Conservation (phyloP, 2,113 vertebrate species). For the Corythaeola cristata region DNA sequence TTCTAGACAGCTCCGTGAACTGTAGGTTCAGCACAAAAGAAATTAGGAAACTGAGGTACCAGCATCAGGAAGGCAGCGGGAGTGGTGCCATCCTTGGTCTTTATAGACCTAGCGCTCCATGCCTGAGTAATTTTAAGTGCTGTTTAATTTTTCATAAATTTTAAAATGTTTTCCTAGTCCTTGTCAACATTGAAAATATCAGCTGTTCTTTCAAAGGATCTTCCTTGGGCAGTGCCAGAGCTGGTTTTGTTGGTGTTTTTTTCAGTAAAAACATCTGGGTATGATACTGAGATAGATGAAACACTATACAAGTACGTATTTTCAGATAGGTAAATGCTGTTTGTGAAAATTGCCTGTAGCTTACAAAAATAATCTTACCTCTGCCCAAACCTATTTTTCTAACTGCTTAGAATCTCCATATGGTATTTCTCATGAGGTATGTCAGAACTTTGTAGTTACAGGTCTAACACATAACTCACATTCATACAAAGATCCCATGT, state of each 20-base stretch:
- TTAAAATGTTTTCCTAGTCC: background rate
- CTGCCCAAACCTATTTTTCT: background rate
- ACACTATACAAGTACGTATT: background rate
- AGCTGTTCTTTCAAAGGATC: background rate
- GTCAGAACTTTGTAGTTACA: background rate
- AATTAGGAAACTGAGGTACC: background rate
- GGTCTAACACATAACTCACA: background rate
- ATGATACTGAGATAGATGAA: background rate
- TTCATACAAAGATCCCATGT: background rate
- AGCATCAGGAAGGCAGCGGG: background rate
- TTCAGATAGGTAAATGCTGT: background rate
- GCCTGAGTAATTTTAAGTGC: background rate
- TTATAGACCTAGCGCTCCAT: background rate
- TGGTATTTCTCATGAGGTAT: background rate
- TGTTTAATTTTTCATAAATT: background rate
- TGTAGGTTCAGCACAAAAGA: background rate
- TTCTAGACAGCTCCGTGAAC: background rate
- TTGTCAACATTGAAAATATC: background rate
- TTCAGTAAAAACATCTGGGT: background rate
- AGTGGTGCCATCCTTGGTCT: background rate
- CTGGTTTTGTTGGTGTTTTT: background rate
- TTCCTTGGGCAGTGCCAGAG: background rate
- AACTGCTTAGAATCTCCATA: background rate
- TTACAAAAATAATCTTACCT: background rate
- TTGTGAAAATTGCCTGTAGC: background rate